These are phyloP conservation scores for Gambelia wislizenii DNA, from an alignment of 2,797 vertebrate genomes.

Conservation along the genomic window DNA sequence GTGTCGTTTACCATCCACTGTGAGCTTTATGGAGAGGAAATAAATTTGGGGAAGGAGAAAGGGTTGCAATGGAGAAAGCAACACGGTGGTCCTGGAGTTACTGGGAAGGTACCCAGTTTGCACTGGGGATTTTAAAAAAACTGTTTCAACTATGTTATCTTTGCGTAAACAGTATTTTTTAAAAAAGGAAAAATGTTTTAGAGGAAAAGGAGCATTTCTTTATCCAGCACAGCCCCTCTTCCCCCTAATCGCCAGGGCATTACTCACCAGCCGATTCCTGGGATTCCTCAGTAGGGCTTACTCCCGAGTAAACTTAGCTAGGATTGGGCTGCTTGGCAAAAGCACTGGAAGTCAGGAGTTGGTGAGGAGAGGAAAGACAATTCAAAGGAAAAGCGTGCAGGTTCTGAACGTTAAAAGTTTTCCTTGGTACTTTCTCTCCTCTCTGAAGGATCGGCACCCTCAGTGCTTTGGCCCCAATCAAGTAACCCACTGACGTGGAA, in stretches of 20 bases:
- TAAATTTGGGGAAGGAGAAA: slow-evolving; percentile 37
- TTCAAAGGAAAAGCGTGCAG: too few species aligned
- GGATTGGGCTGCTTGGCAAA: too few species aligned
- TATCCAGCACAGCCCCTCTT: too few species aligned
- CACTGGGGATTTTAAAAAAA: not conserved
- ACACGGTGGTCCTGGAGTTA: not conserved
- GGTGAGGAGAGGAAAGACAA: too few species aligned
- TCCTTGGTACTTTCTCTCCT: too few species aligned
- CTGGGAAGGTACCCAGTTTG: not conserved
- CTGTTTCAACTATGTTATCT: too few species aligned
- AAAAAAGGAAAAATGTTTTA: not conserved
- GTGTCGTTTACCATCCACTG: slow-evolving; percentile 51
- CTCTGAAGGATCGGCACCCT: not conserved
- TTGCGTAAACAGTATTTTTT: not conserved
- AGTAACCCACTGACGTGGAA: too few species aligned
- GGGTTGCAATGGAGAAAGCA: not conserved
- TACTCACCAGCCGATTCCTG: too few species aligned
- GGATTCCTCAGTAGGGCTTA: too few species aligned
- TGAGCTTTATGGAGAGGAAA: slow-evolving; percentile 30
- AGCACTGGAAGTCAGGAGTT: too few species aligned
- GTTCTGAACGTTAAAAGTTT: not conserved
- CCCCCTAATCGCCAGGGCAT: not conserved
- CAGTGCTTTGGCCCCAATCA: not conserved
- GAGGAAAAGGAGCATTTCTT: too few species aligned
- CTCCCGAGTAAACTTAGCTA: too few species aligned